Conservation (phyloP, 1,140 invertebrate species). For the Leptestheria dahalacensis region DNA sequence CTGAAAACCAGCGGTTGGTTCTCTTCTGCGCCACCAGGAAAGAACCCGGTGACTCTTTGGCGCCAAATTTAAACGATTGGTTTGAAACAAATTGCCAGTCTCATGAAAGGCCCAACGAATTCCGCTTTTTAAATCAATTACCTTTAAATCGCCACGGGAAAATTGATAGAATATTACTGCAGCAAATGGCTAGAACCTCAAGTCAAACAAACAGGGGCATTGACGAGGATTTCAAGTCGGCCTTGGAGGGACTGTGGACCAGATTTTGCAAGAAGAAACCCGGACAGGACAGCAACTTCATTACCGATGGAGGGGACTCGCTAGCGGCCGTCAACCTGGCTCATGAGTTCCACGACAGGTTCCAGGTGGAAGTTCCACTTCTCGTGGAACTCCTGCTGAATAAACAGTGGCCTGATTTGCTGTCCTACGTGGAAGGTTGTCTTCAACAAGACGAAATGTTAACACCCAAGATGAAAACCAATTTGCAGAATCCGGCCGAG, state of each 20-base stretch:
- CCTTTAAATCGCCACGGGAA: conserved; percentile 45
- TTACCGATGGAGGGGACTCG: conserved; percentile 31
- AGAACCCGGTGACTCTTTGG: background rate
- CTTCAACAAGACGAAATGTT: background rate
- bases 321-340: conserved; percentile 28
- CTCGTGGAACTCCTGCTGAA: conserved; percentile 27
- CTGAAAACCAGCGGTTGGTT: background rate
- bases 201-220: background rate
- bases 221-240: background rate
- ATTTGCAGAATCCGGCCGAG: no score
- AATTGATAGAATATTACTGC: background rate
- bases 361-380: conserved; percentile 19
- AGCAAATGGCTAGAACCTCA: background rate
- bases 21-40: background rate
- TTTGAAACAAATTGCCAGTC: conserved; percentile 11
- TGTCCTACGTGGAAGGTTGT: conserved; percentile 7
- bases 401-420: conserved; percentile 20
- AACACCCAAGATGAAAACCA: no score
- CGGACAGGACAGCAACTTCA: conserved; percentile 24
- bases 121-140: conserved; percentile 34
- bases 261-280: conserved; percentile 19
- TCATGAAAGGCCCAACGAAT: conserved; percentile 33
- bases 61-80: background rate
- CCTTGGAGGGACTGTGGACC: conserved; percentile 26
- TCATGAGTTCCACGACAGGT: conserved; percentile 22